Percentiles rank a stretch among this genome's conserved stretches.
Conservation (phyloP, 2,797 vertebrate species). For the Tokudaia muenninki region DNA sequence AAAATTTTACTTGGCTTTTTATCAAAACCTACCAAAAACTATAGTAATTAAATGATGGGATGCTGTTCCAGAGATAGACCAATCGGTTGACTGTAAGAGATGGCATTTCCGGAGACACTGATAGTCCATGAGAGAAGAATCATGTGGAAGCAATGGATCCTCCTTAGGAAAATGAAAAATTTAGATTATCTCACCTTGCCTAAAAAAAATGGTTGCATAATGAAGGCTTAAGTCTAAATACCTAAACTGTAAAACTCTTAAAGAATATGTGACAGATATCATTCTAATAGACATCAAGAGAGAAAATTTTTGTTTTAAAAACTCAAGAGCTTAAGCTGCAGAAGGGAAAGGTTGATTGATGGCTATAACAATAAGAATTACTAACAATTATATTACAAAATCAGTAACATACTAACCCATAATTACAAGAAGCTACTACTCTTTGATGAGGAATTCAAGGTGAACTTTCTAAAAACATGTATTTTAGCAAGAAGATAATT, state of each 20-base stretch:
- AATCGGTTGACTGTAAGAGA: background rate
- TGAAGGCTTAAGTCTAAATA: conserved; percentile 18
- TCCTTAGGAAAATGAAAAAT: conserved; percentile 47
- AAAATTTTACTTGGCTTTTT: background rate
- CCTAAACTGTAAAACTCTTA: conserved; percentile 7
- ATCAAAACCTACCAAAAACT: background rate
- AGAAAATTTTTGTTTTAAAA: background rate
- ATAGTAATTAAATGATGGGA: background rate
- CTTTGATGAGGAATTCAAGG: background rate
- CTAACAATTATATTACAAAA: background rate
- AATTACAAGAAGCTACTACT: background rate
- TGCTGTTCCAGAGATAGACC: background rate
- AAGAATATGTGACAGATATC: conserved; percentile 22
- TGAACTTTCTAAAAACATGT: background rate
- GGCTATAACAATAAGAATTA: background rate
- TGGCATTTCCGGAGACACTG: background rate
- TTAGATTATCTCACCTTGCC: conserved; percentile 22
- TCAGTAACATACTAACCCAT: background rate
- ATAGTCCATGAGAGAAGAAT: background rate
- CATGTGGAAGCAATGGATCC: background rate
- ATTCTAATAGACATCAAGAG: background rate
- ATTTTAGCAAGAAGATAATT: conserved; percentile 43
- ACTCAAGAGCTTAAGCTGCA: conserved; percentile 7
- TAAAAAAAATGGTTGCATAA: background rate
- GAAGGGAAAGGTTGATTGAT: background rate